Conservation (phyloP, 2,888 invertebrate species). For the Neoaliturus tenellus region DNA sequence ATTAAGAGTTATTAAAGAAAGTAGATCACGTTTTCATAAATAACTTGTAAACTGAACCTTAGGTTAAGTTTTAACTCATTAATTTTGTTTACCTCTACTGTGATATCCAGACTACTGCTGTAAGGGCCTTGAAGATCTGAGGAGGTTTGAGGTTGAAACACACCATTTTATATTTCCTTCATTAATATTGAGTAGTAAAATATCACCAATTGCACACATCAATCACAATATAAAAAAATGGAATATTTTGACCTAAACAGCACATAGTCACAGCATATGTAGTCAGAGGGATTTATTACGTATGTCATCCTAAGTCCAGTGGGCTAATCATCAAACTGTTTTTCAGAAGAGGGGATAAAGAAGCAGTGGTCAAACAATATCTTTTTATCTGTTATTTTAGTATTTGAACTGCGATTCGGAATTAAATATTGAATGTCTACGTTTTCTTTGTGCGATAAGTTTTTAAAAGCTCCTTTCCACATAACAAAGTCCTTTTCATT, state of each 20-base stretch:
- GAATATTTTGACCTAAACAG: background rate
- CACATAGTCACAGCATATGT: background rate
- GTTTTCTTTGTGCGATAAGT: constrained; percentile 3
- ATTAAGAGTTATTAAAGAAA: no score
- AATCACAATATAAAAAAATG: background rate
- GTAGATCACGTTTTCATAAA: no score
- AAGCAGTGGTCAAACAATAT: background rate
- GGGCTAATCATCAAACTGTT: background rate
- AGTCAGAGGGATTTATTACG: background rate
- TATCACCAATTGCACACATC: background rate
- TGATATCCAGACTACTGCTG: no score
- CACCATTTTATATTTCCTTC: no score
- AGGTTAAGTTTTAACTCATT: no score
- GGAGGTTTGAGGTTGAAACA: no score
- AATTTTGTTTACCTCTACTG: no score
- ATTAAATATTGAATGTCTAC: constrained; percentile 15
- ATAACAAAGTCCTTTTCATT: background rate
- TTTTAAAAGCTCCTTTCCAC: background rate
- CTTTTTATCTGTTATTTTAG: constrained; percentile 27
- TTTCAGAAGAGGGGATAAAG: constrained; percentile 10
- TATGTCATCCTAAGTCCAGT: background rate
- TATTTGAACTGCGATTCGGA: background rate
- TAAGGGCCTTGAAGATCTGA: no score
- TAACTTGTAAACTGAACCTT: no score
- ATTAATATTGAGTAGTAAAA: no score